Base-by-base conservation (phyloP, 2,797 vertebrate genomes). In the Danio kyathit region DNA sequence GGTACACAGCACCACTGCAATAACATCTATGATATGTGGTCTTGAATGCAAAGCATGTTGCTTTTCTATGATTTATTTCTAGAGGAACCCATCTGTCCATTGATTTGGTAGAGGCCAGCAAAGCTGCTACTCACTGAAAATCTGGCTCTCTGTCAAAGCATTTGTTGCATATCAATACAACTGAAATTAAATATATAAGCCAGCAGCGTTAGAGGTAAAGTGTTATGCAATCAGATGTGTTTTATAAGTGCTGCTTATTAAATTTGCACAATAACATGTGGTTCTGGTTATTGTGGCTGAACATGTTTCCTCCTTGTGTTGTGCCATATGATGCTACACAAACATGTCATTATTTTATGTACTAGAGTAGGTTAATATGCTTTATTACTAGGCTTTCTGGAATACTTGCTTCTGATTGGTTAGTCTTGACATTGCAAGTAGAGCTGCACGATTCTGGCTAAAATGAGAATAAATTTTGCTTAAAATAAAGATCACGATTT, bases 1-100 rank as follows among this genome's bases (percentile, higher is more conserved):
- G 77, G 38, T 52, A 64, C 44, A 69, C 78, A 7, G 40, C 17
- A 80, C 14, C 78, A 54, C 78, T 65, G 78, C 78, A 80, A 74
- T 19, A 80, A 65, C 70, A 57, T 46, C 69, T 57, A 54, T 57
- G 60, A 73, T 38, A 41, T 69, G 38, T 6, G 16, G 14, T 65
- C 78, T 65, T 56, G 51, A 73, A 74, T 74, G 70, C 78, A 65
- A 41, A 65, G 78, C 60, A 19, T 48, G 49, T 78, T 72, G 70
- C 60, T 65, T 56, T 56, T 13, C 78, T 56, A 5, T 40, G 49
- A 65, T 73, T 80, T 80, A 80, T 74, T 74, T 80, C 21, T 14
- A 64, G 40, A 73, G 61, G 49, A 57, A 74, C 69, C 69, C 70
- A 74, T 74, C 60, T 74, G 78, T 57, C 60, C 69, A 64, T 65